Evolutionary conservation across 2,113 vertebrate species (phyloP).

Genomic region (Rhizomys pruinosus): DNA sequence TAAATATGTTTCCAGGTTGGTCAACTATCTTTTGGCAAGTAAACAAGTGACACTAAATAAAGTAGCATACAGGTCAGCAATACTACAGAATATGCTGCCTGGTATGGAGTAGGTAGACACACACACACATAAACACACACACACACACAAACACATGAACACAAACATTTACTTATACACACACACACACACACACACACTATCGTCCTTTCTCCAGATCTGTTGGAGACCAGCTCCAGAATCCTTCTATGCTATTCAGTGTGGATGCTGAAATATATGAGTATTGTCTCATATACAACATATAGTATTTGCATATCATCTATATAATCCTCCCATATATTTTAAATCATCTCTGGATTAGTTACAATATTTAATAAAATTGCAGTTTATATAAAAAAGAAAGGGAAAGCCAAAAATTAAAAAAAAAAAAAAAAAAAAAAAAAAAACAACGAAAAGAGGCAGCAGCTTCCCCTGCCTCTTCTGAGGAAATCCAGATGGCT

Average conservation of each 20-base stretch:
- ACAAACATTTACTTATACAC: too few relatives aligned
- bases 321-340: background rate
- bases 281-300: too few relatives aligned
- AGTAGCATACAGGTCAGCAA: background rate
- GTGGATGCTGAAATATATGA: background rate
- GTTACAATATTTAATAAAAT: background rate
- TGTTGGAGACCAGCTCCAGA: background rate
- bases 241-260: background rate
- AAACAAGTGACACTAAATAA: background rate
- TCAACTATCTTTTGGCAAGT: background rate
- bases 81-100: too few relatives aligned
- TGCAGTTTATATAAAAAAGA: background rate
- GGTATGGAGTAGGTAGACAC: too few relatives aligned
- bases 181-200: too few relatives aligned
- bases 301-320: background rate
- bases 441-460: background rate
- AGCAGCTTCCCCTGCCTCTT: background rate
- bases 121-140: background rate
- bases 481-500: background rate
- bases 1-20: background rate
- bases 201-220: background rate
- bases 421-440: too few relatives aligned
- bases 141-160: background rate
- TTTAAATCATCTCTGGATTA: background rate
- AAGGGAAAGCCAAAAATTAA: conserved; percentile 20